phyloP scores from a whole-genome alignment of 1,140 invertebrate species.

The Doryteuthis pealeii region DNA sequence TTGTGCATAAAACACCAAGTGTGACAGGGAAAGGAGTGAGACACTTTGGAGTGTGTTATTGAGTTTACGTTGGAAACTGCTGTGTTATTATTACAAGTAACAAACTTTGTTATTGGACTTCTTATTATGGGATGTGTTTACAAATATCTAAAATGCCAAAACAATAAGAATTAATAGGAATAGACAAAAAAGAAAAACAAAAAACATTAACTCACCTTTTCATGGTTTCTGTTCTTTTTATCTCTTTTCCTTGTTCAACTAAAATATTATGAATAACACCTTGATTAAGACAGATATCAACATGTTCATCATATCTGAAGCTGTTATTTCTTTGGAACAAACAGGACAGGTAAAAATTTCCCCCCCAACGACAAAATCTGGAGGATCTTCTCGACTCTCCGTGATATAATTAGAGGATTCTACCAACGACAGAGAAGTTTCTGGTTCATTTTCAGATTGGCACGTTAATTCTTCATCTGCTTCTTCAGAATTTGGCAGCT shows the following conservation, averaged over 20 bases:
- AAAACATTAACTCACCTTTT: conserved; percentile 26
- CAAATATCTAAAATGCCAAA: no score
- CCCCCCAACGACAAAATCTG: background rate
- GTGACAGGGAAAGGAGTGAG: no score
- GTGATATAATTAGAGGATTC: background rate
- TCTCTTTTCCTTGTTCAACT: conserved; percentile 34
- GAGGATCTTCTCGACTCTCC: background rate
- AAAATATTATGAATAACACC: conserved; percentile 36
- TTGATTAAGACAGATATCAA: conserved; percentile 34
- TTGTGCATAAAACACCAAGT: no score
- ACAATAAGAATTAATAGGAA: no score
- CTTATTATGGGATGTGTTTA: no score
- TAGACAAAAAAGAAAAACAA: no score
- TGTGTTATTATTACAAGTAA: no score
- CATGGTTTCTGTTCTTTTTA: conserved; percentile 27
- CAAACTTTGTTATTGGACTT: no score
- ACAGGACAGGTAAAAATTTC: conserved; percentile 32
- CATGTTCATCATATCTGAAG: conserved; percentile 33
- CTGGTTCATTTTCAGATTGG: background rate
- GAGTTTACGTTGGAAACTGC: no score
- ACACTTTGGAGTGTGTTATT: no score
- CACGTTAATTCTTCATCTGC: background rate
- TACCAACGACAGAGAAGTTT: background rate
- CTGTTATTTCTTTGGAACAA: conserved; percentile 27
- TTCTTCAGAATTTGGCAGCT: background rate